Evolutionary conservation across 2,113 vertebrate genomes (phyloP), one percentile per base, ranked within the genome.

Genomic region (Coturnix japonica): DNA sequence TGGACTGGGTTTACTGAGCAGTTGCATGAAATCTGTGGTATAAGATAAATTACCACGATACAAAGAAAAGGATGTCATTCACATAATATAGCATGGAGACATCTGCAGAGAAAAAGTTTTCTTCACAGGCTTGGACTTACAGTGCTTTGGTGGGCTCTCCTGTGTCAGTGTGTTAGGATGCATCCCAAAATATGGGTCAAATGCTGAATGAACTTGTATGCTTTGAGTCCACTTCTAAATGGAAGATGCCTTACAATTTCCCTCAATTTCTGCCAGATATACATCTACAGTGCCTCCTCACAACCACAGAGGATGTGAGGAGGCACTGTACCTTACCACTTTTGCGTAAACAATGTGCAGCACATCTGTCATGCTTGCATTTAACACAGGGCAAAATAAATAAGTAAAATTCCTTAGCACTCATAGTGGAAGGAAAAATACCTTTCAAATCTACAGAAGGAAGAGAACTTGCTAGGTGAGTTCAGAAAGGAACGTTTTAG

Each of bases 191-290:
- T 4, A 20, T 53, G 16, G 14, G 74, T 92, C 59, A 85, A 86
- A 81, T 69, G 20, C 18, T 43, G 6, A 39, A 1, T 14, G 89
- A 96, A 66, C 54, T 82, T 33, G 6, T 21, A 66, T 6, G 6
- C 37, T 85, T 78, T 13, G 13, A 92, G 33, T 94, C 88, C 81
- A 44, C n/a, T 95, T 94, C 72, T 47, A 89, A 82, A 69, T 71
- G 51, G 70, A 93, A 93, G 74, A 77, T 86, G 53, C 66, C 79
- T 94, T 89, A 67, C 87, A 85, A 74, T 91, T 90, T 59, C 30
- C n/a, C 63, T 79, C 69, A 67, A 9, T 86, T 95, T 95, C 86
- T 97, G 84, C 67, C 83, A 93, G 74, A 91, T 80, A 49, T 3
- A 3, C 54, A 56, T 67, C 54, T 91, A 63, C n/a, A n/a, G n/a